These are phyloP conservation scores for Pogonomyrmex californicus DNA, from an alignment of 1,140 invertebrate species.

Conservation along the genomic window DNA sequence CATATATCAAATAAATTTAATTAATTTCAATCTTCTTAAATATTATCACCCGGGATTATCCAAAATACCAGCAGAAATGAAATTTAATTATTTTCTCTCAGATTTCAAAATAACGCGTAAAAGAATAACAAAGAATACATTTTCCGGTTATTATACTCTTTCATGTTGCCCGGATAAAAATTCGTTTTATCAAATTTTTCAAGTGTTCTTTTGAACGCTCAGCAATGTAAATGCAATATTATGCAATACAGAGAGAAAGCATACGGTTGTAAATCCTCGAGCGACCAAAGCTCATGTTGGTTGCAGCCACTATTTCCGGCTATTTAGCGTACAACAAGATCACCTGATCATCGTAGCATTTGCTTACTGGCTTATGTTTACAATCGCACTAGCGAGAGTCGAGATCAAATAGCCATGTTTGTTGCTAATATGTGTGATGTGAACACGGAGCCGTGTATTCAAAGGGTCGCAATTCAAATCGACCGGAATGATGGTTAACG, in stretches of 20 bases:
- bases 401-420: conserved; percentile 64
- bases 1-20: neutral
- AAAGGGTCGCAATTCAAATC: conserved; percentile 63
- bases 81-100: neutral
- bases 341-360: conserved; percentile 59
- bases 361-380: conserved; percentile 64
- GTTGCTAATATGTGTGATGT: conserved; percentile 61
- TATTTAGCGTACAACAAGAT: conserved; percentile 54
- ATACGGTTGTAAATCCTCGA: neutral
- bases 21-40: neutral
- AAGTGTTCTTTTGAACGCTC: neutral
- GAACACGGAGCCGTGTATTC: conserved; percentile 61
- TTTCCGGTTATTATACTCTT: neutral
- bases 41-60: neutral
- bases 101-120: too few species aligned
- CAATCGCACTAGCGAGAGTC: conserved; percentile 62
- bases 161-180: neutral
- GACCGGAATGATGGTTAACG: conserved; percentile 55
- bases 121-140: too few species aligned
- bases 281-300: neutral
- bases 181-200: neutral
- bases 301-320: conserved; percentile 29
- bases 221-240: neutral
- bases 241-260: neutral
- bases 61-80: conserved; percentile 6